These are phyloP conservation scores for Aulostomus chinensis DNA, from an alignment of 2,797 vertebrate genomes.

Conservation along the genomic window DNA sequence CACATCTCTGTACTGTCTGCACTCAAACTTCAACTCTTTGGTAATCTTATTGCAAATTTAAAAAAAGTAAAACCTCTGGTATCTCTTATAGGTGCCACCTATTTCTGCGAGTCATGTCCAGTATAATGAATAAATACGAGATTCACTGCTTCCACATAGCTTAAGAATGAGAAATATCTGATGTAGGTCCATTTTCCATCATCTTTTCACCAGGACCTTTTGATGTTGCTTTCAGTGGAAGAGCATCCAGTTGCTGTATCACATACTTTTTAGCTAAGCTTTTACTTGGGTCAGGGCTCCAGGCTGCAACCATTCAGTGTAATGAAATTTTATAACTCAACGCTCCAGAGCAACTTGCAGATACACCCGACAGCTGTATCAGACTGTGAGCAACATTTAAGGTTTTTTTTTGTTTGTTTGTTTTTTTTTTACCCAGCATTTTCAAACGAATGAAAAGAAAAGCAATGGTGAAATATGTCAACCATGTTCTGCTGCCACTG, in stretches of 20 bases:
- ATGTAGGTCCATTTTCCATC: slow-evolving; percentile 11
- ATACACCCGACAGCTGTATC: too few species aligned
- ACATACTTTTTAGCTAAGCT: not conserved
- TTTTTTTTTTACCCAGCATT: too few species aligned
- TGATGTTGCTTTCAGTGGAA: slow-evolving; percentile 64
- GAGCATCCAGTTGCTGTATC: not conserved
- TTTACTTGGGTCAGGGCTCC: slow-evolving; percentile 5
- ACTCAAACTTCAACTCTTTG: slow-evolving; percentile 13
- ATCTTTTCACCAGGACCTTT: slow-evolving; percentile 14
- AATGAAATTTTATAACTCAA: too few species aligned
- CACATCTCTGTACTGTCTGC: slow-evolving; percentile 44
- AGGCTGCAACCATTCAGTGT: too few species aligned
- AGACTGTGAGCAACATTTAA: too few species aligned
- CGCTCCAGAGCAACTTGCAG: too few species aligned
- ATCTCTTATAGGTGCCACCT: not conserved
- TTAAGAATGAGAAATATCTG: slow-evolving; percentile 13
- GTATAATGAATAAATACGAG: slow-evolving; percentile 8
- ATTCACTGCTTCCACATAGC: slow-evolving; percentile 6
- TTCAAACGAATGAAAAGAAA: too few species aligned
- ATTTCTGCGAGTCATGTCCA: slow-evolving; percentile 22
- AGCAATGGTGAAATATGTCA: too few species aligned
- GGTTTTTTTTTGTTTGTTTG: too few species aligned
- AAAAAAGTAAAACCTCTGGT: not conserved
- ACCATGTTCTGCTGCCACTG: too few species aligned
- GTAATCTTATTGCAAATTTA: slow-evolving; percentile 2